Conservation (phyloP, 2,797 vertebrate species). For the Halcyon badia region DNA sequence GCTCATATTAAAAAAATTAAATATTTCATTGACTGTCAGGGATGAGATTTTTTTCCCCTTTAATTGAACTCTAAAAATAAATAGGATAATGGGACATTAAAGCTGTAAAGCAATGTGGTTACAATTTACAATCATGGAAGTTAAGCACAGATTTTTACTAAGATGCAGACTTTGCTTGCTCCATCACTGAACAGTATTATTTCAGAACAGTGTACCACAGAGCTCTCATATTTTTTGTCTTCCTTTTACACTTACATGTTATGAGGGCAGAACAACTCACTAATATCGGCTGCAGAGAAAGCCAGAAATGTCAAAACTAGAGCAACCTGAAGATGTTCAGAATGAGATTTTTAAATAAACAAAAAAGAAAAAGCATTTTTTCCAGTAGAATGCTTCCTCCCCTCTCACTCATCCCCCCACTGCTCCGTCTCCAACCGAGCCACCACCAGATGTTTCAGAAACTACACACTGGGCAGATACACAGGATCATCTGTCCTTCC, state of each 20-base stretch:
- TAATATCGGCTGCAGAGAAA: background rate
- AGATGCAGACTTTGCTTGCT: background rate
- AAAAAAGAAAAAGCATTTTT: background rate
- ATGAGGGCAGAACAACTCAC: background rate
- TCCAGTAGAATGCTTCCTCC: background rate
- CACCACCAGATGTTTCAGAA: conserved; percentile 56
- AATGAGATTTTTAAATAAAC: conserved; percentile 13
- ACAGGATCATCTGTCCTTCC: conserved; percentile 17
- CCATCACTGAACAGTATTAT: background rate
- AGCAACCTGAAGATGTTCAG: background rate
- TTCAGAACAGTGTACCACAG: background rate
- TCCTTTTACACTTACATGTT: background rate
- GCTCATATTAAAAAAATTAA: background rate
- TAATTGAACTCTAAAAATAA: background rate
- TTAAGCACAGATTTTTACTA: background rate
- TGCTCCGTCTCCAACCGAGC: conserved; percentile 9
- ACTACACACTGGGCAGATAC: conserved; percentile 17
- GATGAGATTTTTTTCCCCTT: background rate
- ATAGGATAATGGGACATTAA: background rate
- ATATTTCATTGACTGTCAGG: background rate
- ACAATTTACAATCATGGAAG: background rate
- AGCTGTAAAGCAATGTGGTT: background rate
- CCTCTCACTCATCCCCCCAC: background rate
- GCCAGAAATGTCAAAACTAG: background rate
- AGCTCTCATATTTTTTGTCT: background rate